Evolutionary conservation across 1,140 invertebrate genomes (phyloP).

Genomic region (Maniola jurtina): DNA sequence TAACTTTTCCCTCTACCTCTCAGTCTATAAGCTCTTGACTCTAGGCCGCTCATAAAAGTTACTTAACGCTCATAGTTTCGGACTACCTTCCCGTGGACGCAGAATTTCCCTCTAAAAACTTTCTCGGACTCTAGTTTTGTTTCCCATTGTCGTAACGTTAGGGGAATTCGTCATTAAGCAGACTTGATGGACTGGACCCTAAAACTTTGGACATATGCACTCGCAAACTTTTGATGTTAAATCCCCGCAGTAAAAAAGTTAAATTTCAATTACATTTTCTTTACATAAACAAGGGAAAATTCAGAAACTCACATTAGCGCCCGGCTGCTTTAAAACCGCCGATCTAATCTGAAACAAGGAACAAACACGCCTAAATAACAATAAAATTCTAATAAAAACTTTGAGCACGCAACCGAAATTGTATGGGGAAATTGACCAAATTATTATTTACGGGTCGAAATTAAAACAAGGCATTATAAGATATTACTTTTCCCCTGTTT

Average conservation of each 20-base stretch:
- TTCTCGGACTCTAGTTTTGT: constrained; percentile 53
- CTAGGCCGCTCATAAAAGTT: constrained; percentile 71
- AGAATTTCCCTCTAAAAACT: constrained; percentile 62
- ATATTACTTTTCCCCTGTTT: constrained; percentile 62
- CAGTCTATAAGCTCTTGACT: constrained; percentile 58
- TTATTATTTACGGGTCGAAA: constrained; percentile 75
- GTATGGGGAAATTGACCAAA: constrained; percentile 73
- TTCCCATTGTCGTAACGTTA: constrained; percentile 54
- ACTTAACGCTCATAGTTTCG: constrained; percentile 70
- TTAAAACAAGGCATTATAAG: constrained; percentile 68
- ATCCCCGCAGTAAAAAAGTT: constrained; percentile 17
- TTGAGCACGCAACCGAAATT: constrained; percentile 74
- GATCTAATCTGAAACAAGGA: constrained; percentile 77
- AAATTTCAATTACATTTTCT: constrained; percentile 57
- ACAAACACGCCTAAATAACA: constrained; percentile 79
- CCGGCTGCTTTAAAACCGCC: constrained; percentile 70
- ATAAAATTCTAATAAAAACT: constrained; percentile 78
- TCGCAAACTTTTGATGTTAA: constrained; percentile 26
- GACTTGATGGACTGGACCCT: constrained; percentile 46
- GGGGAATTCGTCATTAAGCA: constrained; percentile 54
- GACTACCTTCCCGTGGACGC: constrained; percentile 53
- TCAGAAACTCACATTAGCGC: constrained; percentile 75
- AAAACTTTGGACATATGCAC: constrained; percentile 41
- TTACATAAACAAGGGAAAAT: constrained; percentile 62
- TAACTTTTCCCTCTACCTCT: neutral